Conservation (phyloP, 2,888 invertebrate species). For the Hypsopygia costalis region DNA sequence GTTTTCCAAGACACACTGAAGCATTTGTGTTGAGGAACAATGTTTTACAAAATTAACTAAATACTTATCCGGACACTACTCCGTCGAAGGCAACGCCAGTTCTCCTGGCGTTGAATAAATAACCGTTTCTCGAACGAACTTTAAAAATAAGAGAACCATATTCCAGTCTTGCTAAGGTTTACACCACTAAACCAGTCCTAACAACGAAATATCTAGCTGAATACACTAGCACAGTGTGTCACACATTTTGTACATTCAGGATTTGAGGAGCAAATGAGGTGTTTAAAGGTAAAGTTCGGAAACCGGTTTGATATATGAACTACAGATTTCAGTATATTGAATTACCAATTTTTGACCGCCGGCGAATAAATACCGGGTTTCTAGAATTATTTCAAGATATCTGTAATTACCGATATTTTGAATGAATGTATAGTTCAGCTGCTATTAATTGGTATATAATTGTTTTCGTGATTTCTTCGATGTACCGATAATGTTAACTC, state of each 20-base stretch:
- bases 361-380: too few relatives aligned
- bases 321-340: too few relatives aligned
- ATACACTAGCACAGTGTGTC: conserved; percentile 48
- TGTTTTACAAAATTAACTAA: conserved; percentile 17
- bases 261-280: conserved; percentile 53
- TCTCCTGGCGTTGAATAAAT: background rate
- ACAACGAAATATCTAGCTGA: conserved; percentile 50
- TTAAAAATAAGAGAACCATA: conserved; percentile 36
- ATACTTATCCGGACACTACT: conserved; percentile 10
- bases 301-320: too few relatives aligned
- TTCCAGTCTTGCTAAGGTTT: conserved; percentile 43
- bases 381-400: too few relatives aligned
- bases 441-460: too few relatives aligned
- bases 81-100: conserved; percentile 11
- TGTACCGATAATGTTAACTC: too few relatives aligned
- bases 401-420: too few relatives aligned
- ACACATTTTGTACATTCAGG: conserved; percentile 73
- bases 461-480: too few relatives aligned
- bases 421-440: too few relatives aligned
- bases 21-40: conserved; percentile 19
- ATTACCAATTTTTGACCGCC: too few relatives aligned
- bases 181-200: conserved; percentile 42
- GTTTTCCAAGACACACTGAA: conserved; percentile 10
- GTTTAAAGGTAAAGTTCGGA: conserved; percentile 9
- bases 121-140: conserved; percentile 7